Evolutionary conservation across 2,797 vertebrate genomes (phyloP).

Genomic region (Lerista edwardsae): DNA sequence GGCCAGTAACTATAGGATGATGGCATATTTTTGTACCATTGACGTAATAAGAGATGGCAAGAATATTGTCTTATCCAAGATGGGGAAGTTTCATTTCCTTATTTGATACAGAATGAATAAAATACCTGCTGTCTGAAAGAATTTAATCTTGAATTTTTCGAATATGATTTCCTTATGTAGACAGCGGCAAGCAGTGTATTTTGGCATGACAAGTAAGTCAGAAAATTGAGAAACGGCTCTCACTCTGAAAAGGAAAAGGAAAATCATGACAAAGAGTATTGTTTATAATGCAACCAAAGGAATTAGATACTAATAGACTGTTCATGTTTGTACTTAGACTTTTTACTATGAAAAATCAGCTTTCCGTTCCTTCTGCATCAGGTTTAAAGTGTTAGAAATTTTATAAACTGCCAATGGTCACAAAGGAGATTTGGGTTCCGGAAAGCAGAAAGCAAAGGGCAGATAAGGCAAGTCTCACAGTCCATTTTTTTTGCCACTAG

Average conservation of each 20-base stretch:
- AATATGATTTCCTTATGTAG: slow-evolving; percentile 24
- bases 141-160: slow-evolving; percentile 11
- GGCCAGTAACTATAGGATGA: neutral
- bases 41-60: rapidly evolving
- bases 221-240: neutral
- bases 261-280: neutral
- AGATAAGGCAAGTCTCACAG: too few species aligned
- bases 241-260: neutral
- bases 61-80: neutral
- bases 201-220: neutral
- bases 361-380: neutral
- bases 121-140: neutral
- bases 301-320: neutral
- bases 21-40: neutral
- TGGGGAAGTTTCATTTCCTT: slow-evolving; percentile 13
- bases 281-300: neutral
- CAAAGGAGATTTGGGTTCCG: neutral
- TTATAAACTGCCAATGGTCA: neutral
- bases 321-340: neutral
- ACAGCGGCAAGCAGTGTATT: neutral
- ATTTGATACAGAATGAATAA: neutral
- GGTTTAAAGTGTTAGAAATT: neutral
- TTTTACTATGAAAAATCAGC: neutral
- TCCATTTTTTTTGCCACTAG: neutral
- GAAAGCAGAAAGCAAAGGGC: neutral